Conservation (phyloP, 2,113 vertebrate species). For the Gobius niger region DNA sequence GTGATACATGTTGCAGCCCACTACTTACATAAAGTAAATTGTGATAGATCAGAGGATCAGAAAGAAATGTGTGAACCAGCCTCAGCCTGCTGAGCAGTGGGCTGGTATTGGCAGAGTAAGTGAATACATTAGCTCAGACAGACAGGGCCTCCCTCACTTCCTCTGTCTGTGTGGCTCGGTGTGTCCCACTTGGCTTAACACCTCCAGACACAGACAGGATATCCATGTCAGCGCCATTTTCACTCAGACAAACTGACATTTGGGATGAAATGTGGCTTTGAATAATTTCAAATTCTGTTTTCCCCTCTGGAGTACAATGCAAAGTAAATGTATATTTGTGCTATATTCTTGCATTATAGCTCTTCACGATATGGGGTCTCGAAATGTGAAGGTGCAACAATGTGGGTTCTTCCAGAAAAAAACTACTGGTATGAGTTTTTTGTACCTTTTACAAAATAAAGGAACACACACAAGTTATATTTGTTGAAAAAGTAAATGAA, state of each 20-base stretch:
- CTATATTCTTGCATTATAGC: background rate
- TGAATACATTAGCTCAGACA: slow-evolving; percentile 56
- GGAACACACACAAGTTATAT: too few species aligned
- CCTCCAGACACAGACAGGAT: slow-evolving; percentile 50
- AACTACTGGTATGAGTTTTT: background rate
- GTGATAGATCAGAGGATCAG: background rate
- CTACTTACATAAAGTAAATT: too few species aligned
- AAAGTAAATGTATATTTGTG: background rate
- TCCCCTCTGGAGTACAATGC: background rate
- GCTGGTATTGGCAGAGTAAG: slow-evolving; percentile 34
- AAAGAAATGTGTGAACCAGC: slow-evolving; percentile 12
- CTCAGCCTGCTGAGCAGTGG: slow-evolving; percentile 1
- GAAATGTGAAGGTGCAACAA: background rate
- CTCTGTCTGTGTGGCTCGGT: slow-evolving; percentile 32
- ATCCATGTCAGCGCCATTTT: slow-evolving; percentile 44
- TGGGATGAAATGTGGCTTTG: background rate
- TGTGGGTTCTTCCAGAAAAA: background rate
- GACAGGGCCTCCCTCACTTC: slow-evolving; percentile 54
- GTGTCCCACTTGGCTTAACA: slow-evolving; percentile 42
- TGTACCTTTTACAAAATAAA: background rate
- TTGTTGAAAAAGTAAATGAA: too few species aligned
- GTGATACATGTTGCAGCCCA: background rate
- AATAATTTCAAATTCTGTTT: slow-evolving; percentile 4
- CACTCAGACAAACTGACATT: slow-evolving; percentile 11
- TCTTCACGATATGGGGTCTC: background rate